Base-by-base conservation (phyloP, 2,888 invertebrate genomes). In the Lochmaea crataegi region DNA sequence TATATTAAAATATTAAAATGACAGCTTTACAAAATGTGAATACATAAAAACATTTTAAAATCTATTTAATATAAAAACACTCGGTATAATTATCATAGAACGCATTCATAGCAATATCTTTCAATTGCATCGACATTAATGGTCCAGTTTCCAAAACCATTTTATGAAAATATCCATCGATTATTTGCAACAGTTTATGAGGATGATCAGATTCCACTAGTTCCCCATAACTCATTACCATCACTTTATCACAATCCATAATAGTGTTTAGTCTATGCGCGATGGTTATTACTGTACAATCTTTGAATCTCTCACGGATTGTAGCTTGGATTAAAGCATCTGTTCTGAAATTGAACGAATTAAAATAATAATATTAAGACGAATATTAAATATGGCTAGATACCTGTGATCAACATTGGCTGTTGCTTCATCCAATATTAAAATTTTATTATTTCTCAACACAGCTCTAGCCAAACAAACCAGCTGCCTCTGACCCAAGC, bases 361-460 rank as follows among this genome's bases (percentile, higher is more conserved):
- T 22, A 38, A 38, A 14, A 48, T 26, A 12, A 7, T n/a, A 61
- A 38, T 38, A 38, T 6, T 38, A 9, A 38, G 32, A 7, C 10
- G n/a, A 60, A 38, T 38, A n/a, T 14, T 38, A 10, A 9, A 2
- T 18, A 42, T 32, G 26, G 12, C 0, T 41, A 64, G 14, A 65
- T 87, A 94, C 94, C 91, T 91, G 70, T 92, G 94, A 86, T 96
- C 96, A 0, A 96, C 95, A 85, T 96, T 96, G 4, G 96, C 96
- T 0, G 96, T 96, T 18, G 96, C 96, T 87, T 97, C 96, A 81
- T 97, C 96, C 58, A 97, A 87, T 45, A 97, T 92, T 2, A 97
- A 89, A 78, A 97, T 91, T 79, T 91, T 92, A 81, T 93, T 94
- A 81, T 93, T 92, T 56, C 93, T 88, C 1, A 96, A 89, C 76